Base-by-base conservation (phyloP, 2,888 invertebrate species). In the Helobdella robusta region DNA sequence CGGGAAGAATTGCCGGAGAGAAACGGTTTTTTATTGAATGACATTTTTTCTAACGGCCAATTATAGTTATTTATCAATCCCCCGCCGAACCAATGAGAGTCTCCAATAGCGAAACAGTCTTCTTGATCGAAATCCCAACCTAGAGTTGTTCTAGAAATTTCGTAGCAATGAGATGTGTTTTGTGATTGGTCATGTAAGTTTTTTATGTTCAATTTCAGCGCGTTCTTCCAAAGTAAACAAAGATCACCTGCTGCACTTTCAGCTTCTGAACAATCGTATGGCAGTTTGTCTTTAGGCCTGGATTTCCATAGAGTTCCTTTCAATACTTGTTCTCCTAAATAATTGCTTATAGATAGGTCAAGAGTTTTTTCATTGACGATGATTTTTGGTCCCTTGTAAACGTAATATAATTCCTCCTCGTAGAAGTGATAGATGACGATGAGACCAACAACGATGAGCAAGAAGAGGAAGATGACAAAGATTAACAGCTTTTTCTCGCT, bases 51-150 rank as follows among this genome's bases (percentile, higher is more conserved):
- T 1, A 93, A 80, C 0, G 91, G 91, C 89, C 92, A 93, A 72
- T 87, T 84, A 4, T 30, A n/a, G 8, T 20, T 50, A 72, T 86
- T 86, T n/a, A 72, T 83, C 70, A 90, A 87, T 0, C 91, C 90
- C 0, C 89, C 91, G 0, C 92, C 92, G 74, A 89, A 87, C 88
- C 88, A 87, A 71, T 85, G 82, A 1, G 68, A 74, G 48, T 68
- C 52, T 0, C 72, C 73, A 28, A 76, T 61, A 36, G 74, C 70
- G 74, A 87, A 91, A 76, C 93, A 93, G 76, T 93, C 93, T 5
- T 46, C n/a, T 28, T 44, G 65, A 1, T 34, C 44, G 15, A 60
- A 23, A 25, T 61, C 65, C 8, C 20, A 32, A 18, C 35, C 52
- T 46, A 59, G 20, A 8, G 48, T 32, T 18, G 59, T 25, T 65